Conservation (phyloP, 2,888 invertebrate genomes). For the Eubasilissa splendida region DNA sequence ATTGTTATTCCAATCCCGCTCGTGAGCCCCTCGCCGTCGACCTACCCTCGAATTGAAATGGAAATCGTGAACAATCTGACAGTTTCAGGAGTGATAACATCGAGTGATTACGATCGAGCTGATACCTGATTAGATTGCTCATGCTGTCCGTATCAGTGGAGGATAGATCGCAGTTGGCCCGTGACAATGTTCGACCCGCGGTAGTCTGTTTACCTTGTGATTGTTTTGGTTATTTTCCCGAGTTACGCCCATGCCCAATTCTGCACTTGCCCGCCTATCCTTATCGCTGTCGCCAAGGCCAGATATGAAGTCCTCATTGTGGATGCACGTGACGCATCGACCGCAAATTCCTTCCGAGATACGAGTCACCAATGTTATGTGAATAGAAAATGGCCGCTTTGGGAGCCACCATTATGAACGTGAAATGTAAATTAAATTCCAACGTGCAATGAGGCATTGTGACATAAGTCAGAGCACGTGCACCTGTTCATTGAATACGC, state of each 20-base stretch:
- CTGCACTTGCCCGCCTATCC: not conserved
- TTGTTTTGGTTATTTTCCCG: not conserved
- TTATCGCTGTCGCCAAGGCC: not conserved
- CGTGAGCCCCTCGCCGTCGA: not conserved
- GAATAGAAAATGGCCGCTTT: slow-evolving; percentile 1
- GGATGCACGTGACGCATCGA: not conserved
- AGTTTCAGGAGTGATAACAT: slow-evolving; percentile 14
- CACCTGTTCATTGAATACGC: no score
- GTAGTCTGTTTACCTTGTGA: not conserved
- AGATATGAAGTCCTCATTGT: not conserved
- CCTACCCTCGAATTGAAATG: not conserved
- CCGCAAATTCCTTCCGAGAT: not conserved
- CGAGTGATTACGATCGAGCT: not conserved
- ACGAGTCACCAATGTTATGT: not conserved
- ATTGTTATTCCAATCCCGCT: not conserved
- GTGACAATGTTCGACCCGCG: not conserved
- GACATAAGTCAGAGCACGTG: no score
- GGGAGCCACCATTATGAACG: not conserved
- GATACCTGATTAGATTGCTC: not conserved
- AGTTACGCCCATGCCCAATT: no score
- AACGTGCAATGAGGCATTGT: no score
- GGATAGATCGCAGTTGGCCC: not conserved
- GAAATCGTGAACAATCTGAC: slow-evolving; percentile 3
- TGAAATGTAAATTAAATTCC: no score
- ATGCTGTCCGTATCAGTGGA: not conserved